phyloP scores from a whole-genome alignment of 1,140 invertebrate genomes.

The Magallana angulata region DNA sequence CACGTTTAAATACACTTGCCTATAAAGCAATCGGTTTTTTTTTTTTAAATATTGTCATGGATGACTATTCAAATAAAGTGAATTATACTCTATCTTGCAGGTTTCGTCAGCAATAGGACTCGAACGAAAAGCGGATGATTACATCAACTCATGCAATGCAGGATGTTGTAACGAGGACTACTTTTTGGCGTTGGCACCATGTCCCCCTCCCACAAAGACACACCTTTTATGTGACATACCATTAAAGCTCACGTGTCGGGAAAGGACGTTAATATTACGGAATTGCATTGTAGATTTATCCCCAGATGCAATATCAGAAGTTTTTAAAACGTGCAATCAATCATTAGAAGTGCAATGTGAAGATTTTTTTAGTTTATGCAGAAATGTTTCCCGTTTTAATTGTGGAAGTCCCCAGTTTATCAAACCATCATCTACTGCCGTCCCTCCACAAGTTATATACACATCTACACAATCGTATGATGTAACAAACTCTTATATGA shows the following conservation, averaged over 20 bases:
- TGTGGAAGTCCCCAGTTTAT: not conserved
- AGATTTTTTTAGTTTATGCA: not conserved
- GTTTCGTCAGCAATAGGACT: not conserved
- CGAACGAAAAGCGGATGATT: not conserved
- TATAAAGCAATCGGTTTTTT: too few relatives aligned
- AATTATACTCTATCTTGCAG: not conserved
- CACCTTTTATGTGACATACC: not conserved
- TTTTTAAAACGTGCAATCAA: slow-evolving; percentile 23
- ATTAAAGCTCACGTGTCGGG: not conserved
- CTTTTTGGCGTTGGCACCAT: not conserved
- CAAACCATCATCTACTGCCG: not conserved
- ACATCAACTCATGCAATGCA: not conserved
- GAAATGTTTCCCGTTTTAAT: not conserved
- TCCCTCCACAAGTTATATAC: not conserved
- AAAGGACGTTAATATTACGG: slow-evolving; percentile 14
- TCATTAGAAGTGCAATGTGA: slow-evolving; percentile 10
- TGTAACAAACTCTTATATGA: not conserved
- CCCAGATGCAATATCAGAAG: not conserved
- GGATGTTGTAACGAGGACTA: not conserved
- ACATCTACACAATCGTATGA: not conserved
- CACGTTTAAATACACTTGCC: too few relatives aligned
- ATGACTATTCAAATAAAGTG: not conserved
- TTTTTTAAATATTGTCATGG: too few relatives aligned
- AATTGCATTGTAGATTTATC: slow-evolving; percentile 5
- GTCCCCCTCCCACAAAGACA: not conserved